A percentile compares a stretch with the other conserved stretches of the same genome.
phyloP scores from a whole-genome alignment of 2,797 vertebrate genomes.

The Oceanodroma leucorhoa region DNA sequence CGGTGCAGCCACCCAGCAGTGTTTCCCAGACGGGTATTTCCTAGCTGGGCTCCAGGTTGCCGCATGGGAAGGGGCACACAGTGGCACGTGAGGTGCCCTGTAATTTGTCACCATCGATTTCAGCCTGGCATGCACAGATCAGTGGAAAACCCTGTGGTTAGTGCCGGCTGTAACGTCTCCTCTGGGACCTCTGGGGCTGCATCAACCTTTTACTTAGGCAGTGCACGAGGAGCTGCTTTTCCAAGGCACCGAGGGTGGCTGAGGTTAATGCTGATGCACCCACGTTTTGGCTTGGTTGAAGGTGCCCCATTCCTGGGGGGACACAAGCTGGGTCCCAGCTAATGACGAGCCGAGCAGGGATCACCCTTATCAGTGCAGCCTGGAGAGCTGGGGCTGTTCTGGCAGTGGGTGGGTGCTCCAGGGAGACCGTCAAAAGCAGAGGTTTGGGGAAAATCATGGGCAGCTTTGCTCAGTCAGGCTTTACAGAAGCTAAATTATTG shows the following conservation, averaged over 20 bases:
- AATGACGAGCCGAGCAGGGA: neutral
- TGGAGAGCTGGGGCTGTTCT: neutral
- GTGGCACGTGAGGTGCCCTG: neutral
- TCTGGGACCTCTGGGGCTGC: neutral
- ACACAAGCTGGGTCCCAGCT: neutral
- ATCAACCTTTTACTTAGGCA: neutral
- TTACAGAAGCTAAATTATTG: neutral
- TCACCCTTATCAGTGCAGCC: neutral
- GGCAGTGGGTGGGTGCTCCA: fast-evolving
- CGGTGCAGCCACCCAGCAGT: fast-evolving
- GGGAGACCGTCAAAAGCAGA: neutral
- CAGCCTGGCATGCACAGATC: neutral
- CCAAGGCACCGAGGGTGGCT: fast-evolving
- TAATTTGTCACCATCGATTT: neutral
- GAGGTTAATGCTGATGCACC: neutral
- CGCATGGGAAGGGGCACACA: fast-evolving
- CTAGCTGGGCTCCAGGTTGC: neutral
- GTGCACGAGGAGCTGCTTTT: neutral
- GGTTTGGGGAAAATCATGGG: neutral
- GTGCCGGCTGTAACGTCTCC: neutral
- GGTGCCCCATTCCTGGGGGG: neutral
- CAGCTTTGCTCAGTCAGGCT: neutral
- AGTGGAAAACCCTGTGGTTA: neutral
- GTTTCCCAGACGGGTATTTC: neutral
- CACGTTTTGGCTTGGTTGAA: fast-evolving